Base-by-base conservation (phyloP, 2,113 vertebrate species). In the Callipepla squamata region DNA sequence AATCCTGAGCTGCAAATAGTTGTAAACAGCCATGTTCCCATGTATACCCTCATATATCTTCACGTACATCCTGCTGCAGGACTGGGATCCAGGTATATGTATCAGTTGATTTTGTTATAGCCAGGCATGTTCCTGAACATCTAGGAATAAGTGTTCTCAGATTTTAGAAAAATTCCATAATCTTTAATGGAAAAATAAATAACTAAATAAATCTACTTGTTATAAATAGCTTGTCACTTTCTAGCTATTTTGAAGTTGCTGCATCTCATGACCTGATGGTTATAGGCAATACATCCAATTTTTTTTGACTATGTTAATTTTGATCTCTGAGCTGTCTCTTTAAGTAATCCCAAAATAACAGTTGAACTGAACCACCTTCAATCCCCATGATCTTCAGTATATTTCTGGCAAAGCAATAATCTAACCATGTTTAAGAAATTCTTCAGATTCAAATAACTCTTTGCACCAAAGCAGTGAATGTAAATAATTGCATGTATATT, bases 401-500 rank as follows among this genome's bases (percentile, higher is more conserved):
- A 26, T 36, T 34, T 80, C 66, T 77, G 66, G 4, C 25, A 20
- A 62, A 87, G 9, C 8, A 57, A 47, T n/a, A 67, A 74, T 62
- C 13, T 50, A 67, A n/a, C 25, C 1, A 1, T 11, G 2, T 51
- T 75, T 11, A 53, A 68, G 44, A 78, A 65, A 65, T 40, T 12
- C 2, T 44, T 8, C 30, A 10, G 48, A 19, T 34, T 12, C n/a
- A 22, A 59, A 22, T 21, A 62, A 62, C 15, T 38, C 14, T 89
- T 82, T 92, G 10, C 40, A 83, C 18, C 25, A 30, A 62, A 69
- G 15, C 9, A 25, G 22, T 28, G 50, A 38, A 16, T 62, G 5
- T 13, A 44, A 44, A 44, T 73, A 6, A 6, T 20, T 22, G 3
- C 1, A 6, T 17, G 9, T 45, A 28, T 30, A 11, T 3, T 2